Evolutionary conservation across 2,113 vertebrate species (phyloP).

Genomic region (Anolis sagrei): DNA sequence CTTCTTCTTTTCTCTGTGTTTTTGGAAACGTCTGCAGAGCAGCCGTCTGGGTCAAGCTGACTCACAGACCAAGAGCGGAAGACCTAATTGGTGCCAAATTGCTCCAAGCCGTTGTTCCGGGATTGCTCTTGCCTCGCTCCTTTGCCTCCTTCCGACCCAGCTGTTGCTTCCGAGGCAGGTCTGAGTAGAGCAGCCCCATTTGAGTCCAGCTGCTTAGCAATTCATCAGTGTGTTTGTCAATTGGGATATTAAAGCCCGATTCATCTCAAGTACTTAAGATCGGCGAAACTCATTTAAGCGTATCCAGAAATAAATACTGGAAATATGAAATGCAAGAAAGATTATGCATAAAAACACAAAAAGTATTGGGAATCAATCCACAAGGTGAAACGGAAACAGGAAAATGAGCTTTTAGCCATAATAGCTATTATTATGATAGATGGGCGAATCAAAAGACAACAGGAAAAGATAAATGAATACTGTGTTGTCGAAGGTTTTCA

Average conservation of each 20-base stretch:
- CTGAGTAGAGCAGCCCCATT: not conserved
- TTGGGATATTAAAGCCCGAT: not conserved
- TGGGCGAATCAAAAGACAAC: too few relatives aligned
- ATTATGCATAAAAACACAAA: too few relatives aligned
- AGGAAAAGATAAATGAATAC: too few relatives aligned
- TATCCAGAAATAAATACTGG: too few relatives aligned
- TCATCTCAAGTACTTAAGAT: not conserved
- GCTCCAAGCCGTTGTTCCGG: not conserved
- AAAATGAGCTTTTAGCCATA: too few relatives aligned
- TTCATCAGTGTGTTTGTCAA: not conserved
- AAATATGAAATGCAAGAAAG: too few relatives aligned
- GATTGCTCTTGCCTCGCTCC: not conserved
- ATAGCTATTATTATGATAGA: too few relatives aligned
- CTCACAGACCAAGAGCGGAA: not conserved
- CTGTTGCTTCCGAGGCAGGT: not conserved
- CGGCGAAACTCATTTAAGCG: not conserved
- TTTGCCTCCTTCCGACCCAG: not conserved
- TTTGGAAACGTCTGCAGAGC: too few relatives aligned
- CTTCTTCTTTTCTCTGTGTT: not conserved
- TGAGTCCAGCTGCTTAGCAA: not conserved
- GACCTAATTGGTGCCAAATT: too few relatives aligned
- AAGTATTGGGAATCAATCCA: too few relatives aligned
- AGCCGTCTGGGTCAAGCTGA: not conserved
- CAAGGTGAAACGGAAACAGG: too few relatives aligned
- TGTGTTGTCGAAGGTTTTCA: too few relatives aligned